Percentiles rank a stretch among this genome's conserved stretches.
These are phyloP conservation scores for Euborellia annulipes DNA, from an alignment of 1,140 invertebrate species.

Conservation along the genomic window DNA sequence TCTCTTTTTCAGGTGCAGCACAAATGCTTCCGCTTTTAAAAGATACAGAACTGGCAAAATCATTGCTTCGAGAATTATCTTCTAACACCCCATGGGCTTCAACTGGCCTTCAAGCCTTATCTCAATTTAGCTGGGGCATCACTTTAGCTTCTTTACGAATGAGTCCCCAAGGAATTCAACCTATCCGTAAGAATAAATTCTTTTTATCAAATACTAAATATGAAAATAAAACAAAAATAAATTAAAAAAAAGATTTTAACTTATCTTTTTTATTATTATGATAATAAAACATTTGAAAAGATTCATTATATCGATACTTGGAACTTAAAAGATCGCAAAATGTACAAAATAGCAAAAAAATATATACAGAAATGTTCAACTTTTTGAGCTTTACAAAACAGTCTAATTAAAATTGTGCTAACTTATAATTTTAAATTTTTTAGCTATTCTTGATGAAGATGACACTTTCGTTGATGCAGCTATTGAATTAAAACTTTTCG, in stretches of 20 bases:
- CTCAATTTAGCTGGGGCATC: conserved; percentile 64
- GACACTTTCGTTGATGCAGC: conserved; percentile 57
- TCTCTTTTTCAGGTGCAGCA: too few species aligned
- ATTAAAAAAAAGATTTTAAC: too few species aligned
- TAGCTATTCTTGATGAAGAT: conserved; percentile 50
- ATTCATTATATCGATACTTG: too few species aligned
- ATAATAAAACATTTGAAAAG: too few species aligned
- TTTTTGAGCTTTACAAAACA: too few species aligned
- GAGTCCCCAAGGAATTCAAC: conserved; percentile 27
- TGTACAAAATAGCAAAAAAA: too few species aligned
- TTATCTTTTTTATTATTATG: too few species aligned
- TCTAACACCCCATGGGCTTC: conserved; percentile 36
- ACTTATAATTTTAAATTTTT: conserved; percentile 8
- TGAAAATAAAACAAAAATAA: too few species aligned
- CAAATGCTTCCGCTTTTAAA: too few species aligned
- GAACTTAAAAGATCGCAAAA: too few species aligned
- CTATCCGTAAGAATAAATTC: background rate
- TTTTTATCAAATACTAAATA: background rate
- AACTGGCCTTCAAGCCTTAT: conserved; percentile 49
- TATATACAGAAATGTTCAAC: too few species aligned
- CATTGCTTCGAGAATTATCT: background rate
- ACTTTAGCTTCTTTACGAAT: conserved; percentile 61
- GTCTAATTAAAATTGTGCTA: background rate
- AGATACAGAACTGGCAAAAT: background rate
- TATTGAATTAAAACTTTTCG: conserved; percentile 64